Evolutionary conservation across 2,888 invertebrate species (phyloP), one percentile per base, ranked within the genome.

Genomic region (Drosophila paracracens): DNA sequence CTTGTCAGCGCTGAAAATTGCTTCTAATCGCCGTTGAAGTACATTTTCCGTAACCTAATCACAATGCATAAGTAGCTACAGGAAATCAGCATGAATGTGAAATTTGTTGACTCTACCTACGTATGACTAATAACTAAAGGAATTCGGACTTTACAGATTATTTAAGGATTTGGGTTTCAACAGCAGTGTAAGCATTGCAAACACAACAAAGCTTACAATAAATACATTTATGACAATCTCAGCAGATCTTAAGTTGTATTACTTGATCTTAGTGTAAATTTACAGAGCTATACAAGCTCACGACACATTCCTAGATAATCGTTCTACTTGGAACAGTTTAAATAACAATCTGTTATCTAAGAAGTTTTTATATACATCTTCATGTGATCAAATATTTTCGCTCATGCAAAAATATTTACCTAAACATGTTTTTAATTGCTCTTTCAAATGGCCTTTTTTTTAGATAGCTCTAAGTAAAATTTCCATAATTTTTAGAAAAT

Each of bases 1-100:
- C 83, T 74, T 83, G 84, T 81, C 86, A 88, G 74, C 81, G 74
- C 40, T 54, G 68, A 61, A 81, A 86, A 84, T 83, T 81, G 81
- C 77, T 74, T 72, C 68, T 72, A 76, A 76, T 77, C 74, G 61
- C 63, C 18, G 18, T 51, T 48, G 61, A 46, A 68, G 63, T 65
- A 64, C 74, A 65, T 58, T 79, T 61, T 53, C 54, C 33, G 36
- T 43, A 80, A 68, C 35, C 64, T 59, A 66, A 76, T 72, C 78
- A 33, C 68, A 36, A 8, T 43, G 16, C 54, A 27, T 7, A 53
- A 36, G 18, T 58, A 40, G 53, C 61, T 31, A 27, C 80, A 72
- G 79, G 79, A 80, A 79, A 69, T 71, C 80, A 53, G 57, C 71
- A 60, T 50, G 54, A 74, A 64, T 60, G 57, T 70, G 36, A 54